Conservation (phyloP, 2,797 vertebrate species). For the Anniella stebbinsi region DNA sequence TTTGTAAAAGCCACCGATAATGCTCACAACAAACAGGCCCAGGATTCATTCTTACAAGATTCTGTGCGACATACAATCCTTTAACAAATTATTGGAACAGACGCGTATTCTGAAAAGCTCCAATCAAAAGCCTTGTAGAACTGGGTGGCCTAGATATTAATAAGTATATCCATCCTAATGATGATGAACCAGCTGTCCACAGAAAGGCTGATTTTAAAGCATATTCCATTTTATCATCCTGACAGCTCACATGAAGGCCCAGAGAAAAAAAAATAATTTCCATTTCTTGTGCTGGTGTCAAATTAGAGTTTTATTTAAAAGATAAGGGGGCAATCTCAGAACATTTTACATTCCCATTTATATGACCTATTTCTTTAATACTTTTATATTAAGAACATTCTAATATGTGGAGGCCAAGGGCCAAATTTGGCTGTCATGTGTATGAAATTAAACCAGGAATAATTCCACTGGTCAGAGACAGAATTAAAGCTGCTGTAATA, state of each 20-base stretch:
- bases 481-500: conserved; percentile 34
- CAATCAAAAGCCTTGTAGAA: conserved; percentile 60
- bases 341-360: conserved; percentile 70
- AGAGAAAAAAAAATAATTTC: conserved; percentile 67
- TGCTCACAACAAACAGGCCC: conserved; percentile 18
- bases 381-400: conserved; percentile 67
- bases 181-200: conserved; percentile 80
- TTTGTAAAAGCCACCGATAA: conserved; percentile 20
- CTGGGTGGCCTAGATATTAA: conserved; percentile 79
- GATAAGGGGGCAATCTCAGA: conserved; percentile 76
- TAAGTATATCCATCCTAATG: conserved; percentile 82
- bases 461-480: conserved; percentile 44
- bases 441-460: conserved; percentile 42
- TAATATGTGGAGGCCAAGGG: conserved; percentile 61
- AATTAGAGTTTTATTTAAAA: conserved; percentile 80
- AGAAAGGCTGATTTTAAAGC: conserved; percentile 79
- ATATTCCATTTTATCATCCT: conserved; percentile 79
- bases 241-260: conserved; percentile 76
- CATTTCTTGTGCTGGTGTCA: conserved; percentile 63
- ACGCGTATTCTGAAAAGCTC: conserved; percentile 67
- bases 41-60: conserved; percentile 28
- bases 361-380: conserved; percentile 78
- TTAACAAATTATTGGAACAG: conserved; percentile 47
- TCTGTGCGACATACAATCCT: conserved; percentile 48
- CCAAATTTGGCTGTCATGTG: conserved; percentile 44